Percentiles rank a stretch among this genome's conserved stretches.
Conservation (phyloP, 1,140 invertebrate species). For the Bombus cullumanus region DNA sequence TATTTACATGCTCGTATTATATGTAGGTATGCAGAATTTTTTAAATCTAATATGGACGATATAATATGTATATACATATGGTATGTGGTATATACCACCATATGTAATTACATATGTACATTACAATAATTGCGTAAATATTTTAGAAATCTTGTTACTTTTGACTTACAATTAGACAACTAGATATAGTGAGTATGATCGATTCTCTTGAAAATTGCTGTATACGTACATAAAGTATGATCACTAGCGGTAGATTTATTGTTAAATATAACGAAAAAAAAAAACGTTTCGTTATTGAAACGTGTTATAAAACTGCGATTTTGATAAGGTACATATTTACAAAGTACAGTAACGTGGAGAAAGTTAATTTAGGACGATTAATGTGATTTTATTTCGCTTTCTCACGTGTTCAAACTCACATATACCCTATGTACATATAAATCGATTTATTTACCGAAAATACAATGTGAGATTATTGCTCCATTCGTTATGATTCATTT, state of each 20-base stretch:
- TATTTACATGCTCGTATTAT: neutral
- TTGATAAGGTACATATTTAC: constrained; percentile 46
- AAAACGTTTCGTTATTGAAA: constrained; percentile 39
- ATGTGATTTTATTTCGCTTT: constrained; percentile 57
- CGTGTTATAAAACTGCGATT: constrained; percentile 50
- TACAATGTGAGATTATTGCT: constrained; percentile 38
- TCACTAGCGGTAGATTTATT: neutral
- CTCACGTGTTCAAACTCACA: constrained; percentile 24
- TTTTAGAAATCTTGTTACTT: neutral
- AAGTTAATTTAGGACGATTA: constrained; percentile 49
- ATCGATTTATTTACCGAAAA: constrained; percentile 39
- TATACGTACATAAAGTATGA: constrained; percentile 12
- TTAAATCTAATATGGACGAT: neutral
- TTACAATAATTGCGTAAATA: too few relatives aligned
- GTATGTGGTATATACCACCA: neutral
- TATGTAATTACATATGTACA: neutral
- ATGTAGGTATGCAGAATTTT: neutral
- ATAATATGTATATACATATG: neutral
- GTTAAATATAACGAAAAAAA: neutral
- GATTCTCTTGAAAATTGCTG: neutral
- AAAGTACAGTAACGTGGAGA: neutral
- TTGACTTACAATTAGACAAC: neutral
- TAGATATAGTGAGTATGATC: neutral
- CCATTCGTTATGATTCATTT: neutral
- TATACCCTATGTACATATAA: constrained; percentile 46